Evolutionary conservation across 1,140 invertebrate genomes (phyloP), one percentile per base, ranked within the genome.

Genomic region (Augochlora pura): DNA sequence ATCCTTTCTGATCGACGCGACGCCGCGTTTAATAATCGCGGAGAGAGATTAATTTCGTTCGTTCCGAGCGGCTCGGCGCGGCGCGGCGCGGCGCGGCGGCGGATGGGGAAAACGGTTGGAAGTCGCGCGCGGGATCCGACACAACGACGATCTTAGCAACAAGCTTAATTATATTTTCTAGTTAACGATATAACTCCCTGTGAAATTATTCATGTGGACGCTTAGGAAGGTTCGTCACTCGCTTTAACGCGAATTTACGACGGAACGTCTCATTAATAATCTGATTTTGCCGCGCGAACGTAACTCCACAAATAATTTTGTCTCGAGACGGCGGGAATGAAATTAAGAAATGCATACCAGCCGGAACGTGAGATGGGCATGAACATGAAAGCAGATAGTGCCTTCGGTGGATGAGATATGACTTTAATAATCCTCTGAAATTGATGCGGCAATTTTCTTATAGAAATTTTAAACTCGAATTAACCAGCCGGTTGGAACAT

Each of bases 21-120:
- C 32, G 46, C 27, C 32, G 27, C 25, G 72, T 9, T 74, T 65
- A 66, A 64, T 42, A 66, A n/a, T 57, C 32, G 42, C 18, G 10
- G 38, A 66, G 62, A 66, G 38, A 66, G 62, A 66, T 75, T 75
- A 66, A 65, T 75, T 75, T 66, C 18, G 63, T 27, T 27, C 49
- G 46, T 57, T 57, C 9, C 54, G 4, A 32, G 32, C n/a, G n/a
- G n/a, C n/a, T n/a, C n/a, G n/a, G n/a, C 1, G 32, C 32, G 32
- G 32, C 32, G 32, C 32, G 4, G 32, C 32, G 32, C 32, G 32
- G 18, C 18, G 18, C n/a, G 52, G 18, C n/a, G 52, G 38, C 14
- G 54, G 14, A 8, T 38, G 49, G 38, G 54, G n/a, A 39, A n/a
- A 16, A 38, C 32, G 4, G 25, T n/a, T 16, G 67, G 18, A 69